These are phyloP conservation scores for Pyrgus malvae DNA, from an alignment of 2,888 invertebrate species.

Conservation along the genomic window DNA sequence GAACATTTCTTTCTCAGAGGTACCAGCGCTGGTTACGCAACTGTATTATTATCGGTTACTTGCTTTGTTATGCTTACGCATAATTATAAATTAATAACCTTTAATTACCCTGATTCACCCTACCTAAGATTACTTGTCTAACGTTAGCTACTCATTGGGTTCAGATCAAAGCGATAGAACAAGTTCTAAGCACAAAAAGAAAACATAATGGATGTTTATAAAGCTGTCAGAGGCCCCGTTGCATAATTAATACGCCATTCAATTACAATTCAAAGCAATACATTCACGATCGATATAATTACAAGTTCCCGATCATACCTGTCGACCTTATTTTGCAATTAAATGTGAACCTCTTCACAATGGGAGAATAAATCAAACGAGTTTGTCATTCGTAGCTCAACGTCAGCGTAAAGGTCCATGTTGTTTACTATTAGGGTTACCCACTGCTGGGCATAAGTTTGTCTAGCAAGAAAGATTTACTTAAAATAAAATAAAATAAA, in stretches of 20 bases:
- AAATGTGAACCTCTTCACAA: conserved; percentile 55
- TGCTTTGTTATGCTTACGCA: too few relatives aligned
- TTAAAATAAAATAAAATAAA: too few relatives aligned
- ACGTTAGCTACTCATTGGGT: too few relatives aligned
- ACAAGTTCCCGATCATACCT: conserved; percentile 28
- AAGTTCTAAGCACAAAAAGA: conserved; percentile 17
- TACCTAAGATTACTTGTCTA: too few relatives aligned
- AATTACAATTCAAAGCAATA: conserved; percentile 33
- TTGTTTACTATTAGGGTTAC: conserved; percentile 5
- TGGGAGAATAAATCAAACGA: conserved; percentile 63
- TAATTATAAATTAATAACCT: too few relatives aligned
- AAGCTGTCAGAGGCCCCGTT: conserved; percentile 33
- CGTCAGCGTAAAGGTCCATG: conserved; percentile 4
- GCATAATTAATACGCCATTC: conserved; percentile 37
- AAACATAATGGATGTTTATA: conserved; percentile 31
- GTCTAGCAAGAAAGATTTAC: too few relatives aligned
- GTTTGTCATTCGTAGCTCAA: conserved; percentile 47
- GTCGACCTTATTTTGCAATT: conserved; percentile 61
- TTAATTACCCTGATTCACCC: too few relatives aligned
- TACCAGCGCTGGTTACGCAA: too few relatives aligned
- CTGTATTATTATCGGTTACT: too few relatives aligned
- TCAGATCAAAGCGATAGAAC: conserved; percentile 8
- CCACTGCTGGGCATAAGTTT: not conserved
- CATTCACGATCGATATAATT: conserved; percentile 30
- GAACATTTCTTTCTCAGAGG: too few relatives aligned